A percentile compares a stretch with the other conserved stretches of the same genome.
Conservation (phyloP, 2,797 vertebrate species). For the Kryptolebias ocellatus region DNA sequence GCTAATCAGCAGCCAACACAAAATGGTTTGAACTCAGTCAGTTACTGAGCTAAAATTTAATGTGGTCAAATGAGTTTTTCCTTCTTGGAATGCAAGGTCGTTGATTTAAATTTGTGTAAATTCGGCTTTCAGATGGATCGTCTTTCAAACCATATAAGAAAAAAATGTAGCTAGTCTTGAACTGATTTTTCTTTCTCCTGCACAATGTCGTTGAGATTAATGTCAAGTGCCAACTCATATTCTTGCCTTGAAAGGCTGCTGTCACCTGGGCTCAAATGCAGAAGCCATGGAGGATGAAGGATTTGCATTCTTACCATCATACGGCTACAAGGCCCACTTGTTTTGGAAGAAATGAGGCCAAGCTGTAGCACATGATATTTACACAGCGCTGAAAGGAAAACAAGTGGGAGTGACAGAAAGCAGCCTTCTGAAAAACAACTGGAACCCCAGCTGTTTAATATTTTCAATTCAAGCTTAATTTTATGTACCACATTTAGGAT, state of each 20-base stretch:
- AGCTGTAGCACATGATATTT: conserved; percentile 47
- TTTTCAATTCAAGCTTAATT: background rate
- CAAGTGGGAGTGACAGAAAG: conserved; percentile 12
- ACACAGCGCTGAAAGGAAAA: conserved; percentile 19
- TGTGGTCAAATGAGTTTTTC: too few relatives aligned
- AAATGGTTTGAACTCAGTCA: too few relatives aligned
- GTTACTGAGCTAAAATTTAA: too few relatives aligned
- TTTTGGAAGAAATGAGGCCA: conserved; percentile 52
- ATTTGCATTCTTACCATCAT: conserved; percentile 29
- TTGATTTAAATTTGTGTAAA: too few relatives aligned
- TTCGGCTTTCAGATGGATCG: too few relatives aligned
- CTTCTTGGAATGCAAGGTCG: too few relatives aligned
- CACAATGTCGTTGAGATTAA: background rate
- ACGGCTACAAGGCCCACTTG: conserved; percentile 39
- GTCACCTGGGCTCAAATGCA: conserved; percentile 27
- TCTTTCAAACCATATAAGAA: too few relatives aligned
- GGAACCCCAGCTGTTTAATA: background rate
- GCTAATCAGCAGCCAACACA: too few relatives aligned
- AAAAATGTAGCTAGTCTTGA: too few relatives aligned
- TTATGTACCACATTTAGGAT: background rate
- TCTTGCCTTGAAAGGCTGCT: conserved; percentile 22
- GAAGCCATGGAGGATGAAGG: conserved; percentile 9
- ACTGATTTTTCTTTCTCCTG: too few relatives aligned
- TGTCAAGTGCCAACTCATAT: conserved; percentile 8
- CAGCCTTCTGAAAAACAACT: conserved; percentile 4